phyloP scores from a whole-genome alignment of 2,113 vertebrate genomes.

The Aix galericulata region DNA sequence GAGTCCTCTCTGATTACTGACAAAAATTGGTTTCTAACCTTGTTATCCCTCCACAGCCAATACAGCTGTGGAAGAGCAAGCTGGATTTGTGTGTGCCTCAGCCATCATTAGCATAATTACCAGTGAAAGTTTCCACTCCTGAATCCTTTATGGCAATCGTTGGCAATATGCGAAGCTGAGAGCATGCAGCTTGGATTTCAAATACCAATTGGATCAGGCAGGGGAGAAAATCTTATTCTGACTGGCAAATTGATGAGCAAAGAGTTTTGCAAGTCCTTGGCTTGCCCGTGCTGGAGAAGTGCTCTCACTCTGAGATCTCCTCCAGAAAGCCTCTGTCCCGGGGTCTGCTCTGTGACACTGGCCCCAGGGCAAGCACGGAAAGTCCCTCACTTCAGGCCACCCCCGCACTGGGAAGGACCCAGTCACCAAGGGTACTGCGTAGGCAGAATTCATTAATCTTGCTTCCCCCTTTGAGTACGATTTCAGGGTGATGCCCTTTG shows the following conservation, averaged over 20 bases:
- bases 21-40: slow-evolving; percentile 19
- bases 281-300: neutral
- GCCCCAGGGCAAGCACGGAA: neutral
- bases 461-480: neutral
- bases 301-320: neutral
- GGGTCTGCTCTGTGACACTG: neutral
- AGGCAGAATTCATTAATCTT: neutral
- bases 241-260: neutral
- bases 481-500: neutral
- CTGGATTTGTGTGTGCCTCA: neutral
- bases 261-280: neutral
- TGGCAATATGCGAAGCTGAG: neutral
- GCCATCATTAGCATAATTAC: slow-evolving; percentile 42
- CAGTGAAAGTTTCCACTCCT: neutral
- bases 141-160: slow-evolving; percentile 7
- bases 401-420: neutral
- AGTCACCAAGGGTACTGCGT: neutral
- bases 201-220: neutral
- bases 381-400: neutral
- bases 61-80: neutral
- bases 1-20: neutral
- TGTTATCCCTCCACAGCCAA: neutral
- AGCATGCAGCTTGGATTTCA: neutral
- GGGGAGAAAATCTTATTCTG: slow-evolving; percentile 3
- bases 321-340: neutral